Evolutionary conservation across 2,888 invertebrate species (phyloP), one percentile per base, ranked within the genome.

Genomic region (Morinoia aosen): DNA sequence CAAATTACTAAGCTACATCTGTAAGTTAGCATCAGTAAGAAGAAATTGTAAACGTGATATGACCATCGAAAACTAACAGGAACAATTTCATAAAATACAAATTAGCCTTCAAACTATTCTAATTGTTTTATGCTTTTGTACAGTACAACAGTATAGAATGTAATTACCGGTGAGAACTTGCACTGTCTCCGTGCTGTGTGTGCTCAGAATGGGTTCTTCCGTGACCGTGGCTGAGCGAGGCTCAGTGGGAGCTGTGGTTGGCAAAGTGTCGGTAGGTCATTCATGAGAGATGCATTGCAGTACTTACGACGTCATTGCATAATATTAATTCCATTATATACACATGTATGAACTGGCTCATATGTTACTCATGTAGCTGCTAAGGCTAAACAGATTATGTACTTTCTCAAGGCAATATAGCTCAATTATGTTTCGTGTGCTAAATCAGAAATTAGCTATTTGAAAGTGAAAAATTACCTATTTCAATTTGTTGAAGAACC

Each of bases 401-500:
- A 76, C 10, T 33, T 76, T 19, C 25, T 8, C 19, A 25, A 76
- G 25, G 33, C 8, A 76, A 25, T 10, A 25, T 16, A 76, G 25
- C 76, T 10, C 25, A 19, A 25, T 3, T 19, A 33, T 33, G 76
- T 10, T 76, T 76, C 33, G 25, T 33, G 76, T 76, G 25, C 25
- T 25, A 7, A 76, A 10, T 76, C 25, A 76, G 25, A 76, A 76
- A 19, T 76, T 76, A 76, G 3, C 8, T 76, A 76, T 76, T 76
- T 76, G 25, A 76, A 16, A 76, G 19, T 39, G 33, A 91, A 39
- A 57, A 91, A 39, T 91, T 91, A 91, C 91, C 91, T 91, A 91
- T 91, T 40, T 91, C 91, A 40, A 91, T 61, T 64, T 56, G 58
- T 56, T 95, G 91, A 61, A 95, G 40, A 91, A 91, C 33, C 40